A percentile compares a stretch with the other conserved stretches of the same genome.
Evolutionary conservation across 2,113 vertebrate genomes (phyloP).

Genomic region (Thymallus thymallus): DNA sequence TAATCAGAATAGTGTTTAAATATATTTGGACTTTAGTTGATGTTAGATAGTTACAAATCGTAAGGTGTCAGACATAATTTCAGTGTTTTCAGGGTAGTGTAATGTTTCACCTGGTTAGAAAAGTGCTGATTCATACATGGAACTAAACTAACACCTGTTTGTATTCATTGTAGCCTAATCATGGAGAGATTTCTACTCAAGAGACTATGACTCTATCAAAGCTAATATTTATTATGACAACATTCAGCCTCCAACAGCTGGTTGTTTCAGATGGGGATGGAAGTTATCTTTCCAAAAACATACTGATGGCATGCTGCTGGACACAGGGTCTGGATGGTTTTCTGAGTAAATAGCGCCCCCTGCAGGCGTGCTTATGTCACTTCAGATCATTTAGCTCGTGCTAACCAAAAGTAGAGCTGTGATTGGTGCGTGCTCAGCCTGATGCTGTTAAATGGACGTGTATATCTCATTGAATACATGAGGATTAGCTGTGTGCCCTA

Average conservation of each 20-base stretch:
- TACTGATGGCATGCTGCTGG: not conserved
- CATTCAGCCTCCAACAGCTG: not conserved
- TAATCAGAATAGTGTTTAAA: too few relatives aligned
- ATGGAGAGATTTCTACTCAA: not conserved
- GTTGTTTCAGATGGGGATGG: not conserved
- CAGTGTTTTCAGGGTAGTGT: too few relatives aligned
- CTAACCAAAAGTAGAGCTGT: not conserved
- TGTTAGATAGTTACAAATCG: too few relatives aligned
- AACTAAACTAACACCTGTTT: not conserved
- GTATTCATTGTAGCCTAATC: not conserved
- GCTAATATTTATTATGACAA: not conserved
- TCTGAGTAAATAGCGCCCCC: slow-evolving; percentile 70
- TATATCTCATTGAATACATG: too few relatives aligned
- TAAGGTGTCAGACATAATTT: too few relatives aligned
- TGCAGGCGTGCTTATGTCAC: slow-evolving; percentile 59
- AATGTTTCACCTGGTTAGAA: too few relatives aligned
- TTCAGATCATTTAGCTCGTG: not conserved
- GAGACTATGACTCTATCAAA: not conserved
- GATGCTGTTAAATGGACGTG: not conserved
- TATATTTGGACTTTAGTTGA: too few relatives aligned
- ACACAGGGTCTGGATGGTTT: slow-evolving; percentile 10
- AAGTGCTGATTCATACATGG: too few relatives aligned
- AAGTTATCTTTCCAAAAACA: not conserved
- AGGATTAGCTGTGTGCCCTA: not conserved
- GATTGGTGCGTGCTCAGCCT: not conserved